A percentile compares a stretch with the other conserved stretches of the same genome.
These are phyloP conservation scores for Pseudopipra pipra DNA, from an alignment of 2,113 vertebrate species.

Conservation along the genomic window DNA sequence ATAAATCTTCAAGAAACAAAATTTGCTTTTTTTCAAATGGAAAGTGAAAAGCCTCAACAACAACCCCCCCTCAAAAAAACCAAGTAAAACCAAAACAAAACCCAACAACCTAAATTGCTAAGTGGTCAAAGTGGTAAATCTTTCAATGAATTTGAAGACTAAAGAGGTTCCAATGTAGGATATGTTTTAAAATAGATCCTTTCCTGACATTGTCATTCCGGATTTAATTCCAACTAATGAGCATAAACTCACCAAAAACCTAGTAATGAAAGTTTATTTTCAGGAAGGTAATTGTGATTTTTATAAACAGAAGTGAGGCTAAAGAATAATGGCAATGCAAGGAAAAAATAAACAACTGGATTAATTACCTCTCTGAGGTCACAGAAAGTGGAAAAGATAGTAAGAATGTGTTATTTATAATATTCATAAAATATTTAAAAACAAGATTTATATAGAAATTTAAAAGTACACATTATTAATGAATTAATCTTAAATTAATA, in stretches of 20 bases:
- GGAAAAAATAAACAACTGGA: rapidly evolving
- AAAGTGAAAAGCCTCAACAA: background rate
- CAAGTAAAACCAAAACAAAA: background rate
- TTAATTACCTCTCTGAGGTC: background rate
- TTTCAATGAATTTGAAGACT: background rate
- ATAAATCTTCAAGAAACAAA: background rate
- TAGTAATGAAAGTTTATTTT: background rate
- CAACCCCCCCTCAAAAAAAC: background rate
- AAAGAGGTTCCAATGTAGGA: background rate
- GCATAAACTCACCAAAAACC: background rate
- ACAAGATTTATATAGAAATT: background rate
- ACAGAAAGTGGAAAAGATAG: background rate
- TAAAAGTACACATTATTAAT: background rate
- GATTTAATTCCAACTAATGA: background rate
- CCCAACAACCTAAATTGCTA: background rate
- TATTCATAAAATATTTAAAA: background rate
- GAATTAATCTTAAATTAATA: background rate
- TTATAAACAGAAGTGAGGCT: background rate
- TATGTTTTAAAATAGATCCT: background rate
- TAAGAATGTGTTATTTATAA: background rate
- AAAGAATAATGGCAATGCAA: background rate
- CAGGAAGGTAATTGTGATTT: background rate
- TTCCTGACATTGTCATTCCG: background rate
- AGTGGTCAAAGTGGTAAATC: background rate
- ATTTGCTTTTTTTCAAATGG: background rate